These are phyloP conservation scores for Gonocerus acuteangulatus DNA, from an alignment of 2,888 invertebrate genomes.

Conservation along the genomic window DNA sequence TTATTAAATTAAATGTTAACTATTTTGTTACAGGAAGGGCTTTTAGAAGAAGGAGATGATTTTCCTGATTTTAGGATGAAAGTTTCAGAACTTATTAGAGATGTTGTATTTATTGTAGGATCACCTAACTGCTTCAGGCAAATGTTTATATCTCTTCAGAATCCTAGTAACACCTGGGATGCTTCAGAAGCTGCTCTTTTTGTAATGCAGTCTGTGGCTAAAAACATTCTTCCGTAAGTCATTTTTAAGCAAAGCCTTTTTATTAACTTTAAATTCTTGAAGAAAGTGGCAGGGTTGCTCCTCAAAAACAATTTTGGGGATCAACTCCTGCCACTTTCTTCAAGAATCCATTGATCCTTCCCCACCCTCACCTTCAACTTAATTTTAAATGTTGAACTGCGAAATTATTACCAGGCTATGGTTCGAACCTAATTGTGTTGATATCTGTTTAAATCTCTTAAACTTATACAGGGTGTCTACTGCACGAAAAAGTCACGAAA, in stretches of 20 bases:
- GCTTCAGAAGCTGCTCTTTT: constrained; percentile 88
- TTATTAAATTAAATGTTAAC: not conserved
- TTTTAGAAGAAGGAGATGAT: constrained; percentile 75
- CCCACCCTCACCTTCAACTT: too few species aligned
- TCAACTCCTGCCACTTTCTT: too few species aligned
- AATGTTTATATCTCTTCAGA: constrained; percentile 70
- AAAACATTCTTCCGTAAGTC: constrained; percentile 87
- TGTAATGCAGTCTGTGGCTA: constrained; percentile 90
- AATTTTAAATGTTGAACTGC: too few species aligned
- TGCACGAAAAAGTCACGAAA: too few species aligned
- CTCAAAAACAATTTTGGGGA: too few species aligned
- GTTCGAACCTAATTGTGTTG: too few species aligned
- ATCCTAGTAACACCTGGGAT: constrained; percentile 78
- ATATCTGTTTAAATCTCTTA: too few species aligned
- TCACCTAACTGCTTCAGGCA: constrained; percentile 85
- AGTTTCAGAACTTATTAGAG: constrained; percentile 88
- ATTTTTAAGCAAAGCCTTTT: not conserved
- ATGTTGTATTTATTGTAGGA: constrained; percentile 92
- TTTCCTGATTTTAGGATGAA: constrained; percentile 77
- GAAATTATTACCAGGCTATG: too few species aligned
- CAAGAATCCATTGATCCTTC: too few species aligned
- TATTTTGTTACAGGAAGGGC: constrained; percentile 54
- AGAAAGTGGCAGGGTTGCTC: not conserved
- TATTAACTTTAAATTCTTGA: not conserved
- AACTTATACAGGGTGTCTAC: too few species aligned